A percentile compares a stretch with the other conserved stretches of the same genome.
These are phyloP conservation scores for Pelvicachromis taeniatus DNA, from an alignment of 2,113 vertebrate genomes.

Conservation along the genomic window DNA sequence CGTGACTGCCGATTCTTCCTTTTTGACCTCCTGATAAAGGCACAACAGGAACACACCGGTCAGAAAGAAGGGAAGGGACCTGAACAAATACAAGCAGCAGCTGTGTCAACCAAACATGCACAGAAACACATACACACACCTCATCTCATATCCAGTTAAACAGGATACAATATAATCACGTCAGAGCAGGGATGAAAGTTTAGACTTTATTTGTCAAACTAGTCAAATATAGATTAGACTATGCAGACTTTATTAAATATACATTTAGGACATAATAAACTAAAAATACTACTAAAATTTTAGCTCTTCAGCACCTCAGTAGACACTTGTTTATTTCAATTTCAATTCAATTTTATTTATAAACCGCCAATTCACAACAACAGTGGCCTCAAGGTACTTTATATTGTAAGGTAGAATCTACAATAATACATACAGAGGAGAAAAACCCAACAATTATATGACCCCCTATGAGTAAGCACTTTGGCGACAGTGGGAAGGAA, in stretches of 20 bases:
- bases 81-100: constrained; percentile 58
- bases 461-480: no score
- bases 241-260: neutral
- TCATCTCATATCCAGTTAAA: constrained; percentile 11
- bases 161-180: constrained; percentile 31
- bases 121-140: neutral
- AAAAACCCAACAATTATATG: no score
- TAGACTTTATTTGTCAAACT: neutral
- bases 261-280: neutral
- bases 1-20: constrained; percentile 6
- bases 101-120: constrained; percentile 57
- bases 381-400: no score
- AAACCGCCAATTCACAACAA: no score
- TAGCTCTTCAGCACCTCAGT: neutral
- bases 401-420: no score
- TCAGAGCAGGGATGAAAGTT: neutral
- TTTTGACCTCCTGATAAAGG: neutral
- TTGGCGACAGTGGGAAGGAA: no score
- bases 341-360: no score
- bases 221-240: neutral
- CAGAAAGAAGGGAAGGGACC: constrained; percentile 28
- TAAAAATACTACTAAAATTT: neutral
- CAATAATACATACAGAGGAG: no score
- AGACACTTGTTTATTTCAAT: neutral
- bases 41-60: neutral